Evolutionary conservation across 2,113 vertebrate genomes (phyloP).

Genomic region (Chlorodrepanis virens): DNA sequence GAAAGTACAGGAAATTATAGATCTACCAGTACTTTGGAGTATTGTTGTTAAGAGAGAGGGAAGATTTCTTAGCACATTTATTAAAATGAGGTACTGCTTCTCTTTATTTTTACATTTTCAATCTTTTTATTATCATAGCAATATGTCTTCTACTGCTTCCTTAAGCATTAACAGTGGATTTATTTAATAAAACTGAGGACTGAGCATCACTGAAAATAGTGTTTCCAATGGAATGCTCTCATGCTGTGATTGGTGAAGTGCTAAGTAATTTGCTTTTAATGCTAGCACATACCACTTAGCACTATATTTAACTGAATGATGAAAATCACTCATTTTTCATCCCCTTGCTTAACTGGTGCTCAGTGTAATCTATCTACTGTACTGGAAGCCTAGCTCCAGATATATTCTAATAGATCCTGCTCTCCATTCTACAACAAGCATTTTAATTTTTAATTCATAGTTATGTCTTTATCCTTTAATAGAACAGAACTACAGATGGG

Average conservation of each 20-base stretch:
- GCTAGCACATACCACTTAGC: conserved; percentile 73
- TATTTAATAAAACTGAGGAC: conserved; percentile 74
- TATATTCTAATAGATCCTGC: conserved; percentile 61
- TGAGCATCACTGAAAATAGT: conserved; percentile 59
- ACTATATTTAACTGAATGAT: conserved; percentile 76
- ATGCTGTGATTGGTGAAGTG: conserved; percentile 79
- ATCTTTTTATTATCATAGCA: conserved; percentile 12
- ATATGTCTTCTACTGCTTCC: conserved; percentile 32
- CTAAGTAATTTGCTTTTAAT: conserved; percentile 82
- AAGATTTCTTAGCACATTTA: not conserved
- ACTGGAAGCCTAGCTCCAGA: conserved; percentile 35
- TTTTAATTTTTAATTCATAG: conserved; percentile 76
- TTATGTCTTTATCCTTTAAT: conserved; percentile 70
- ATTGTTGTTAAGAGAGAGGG: not conserved
- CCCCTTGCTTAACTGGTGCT: conserved; percentile 69
- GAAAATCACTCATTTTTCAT: conserved; percentile 80
- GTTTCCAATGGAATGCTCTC: conserved; percentile 66
- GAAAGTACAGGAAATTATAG: not conserved
- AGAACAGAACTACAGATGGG: conserved; percentile 70
- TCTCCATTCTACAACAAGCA: conserved; percentile 68
- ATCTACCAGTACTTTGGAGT: not conserved
- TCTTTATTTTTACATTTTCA: conserved; percentile 34
- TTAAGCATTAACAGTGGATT: conserved; percentile 70
- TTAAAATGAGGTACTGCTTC: conserved; percentile 23
- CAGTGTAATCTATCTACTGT: conserved; percentile 69